Evolutionary conservation across 2,113 vertebrate genomes (phyloP).

Genomic region (Caranx ignobilis): DNA sequence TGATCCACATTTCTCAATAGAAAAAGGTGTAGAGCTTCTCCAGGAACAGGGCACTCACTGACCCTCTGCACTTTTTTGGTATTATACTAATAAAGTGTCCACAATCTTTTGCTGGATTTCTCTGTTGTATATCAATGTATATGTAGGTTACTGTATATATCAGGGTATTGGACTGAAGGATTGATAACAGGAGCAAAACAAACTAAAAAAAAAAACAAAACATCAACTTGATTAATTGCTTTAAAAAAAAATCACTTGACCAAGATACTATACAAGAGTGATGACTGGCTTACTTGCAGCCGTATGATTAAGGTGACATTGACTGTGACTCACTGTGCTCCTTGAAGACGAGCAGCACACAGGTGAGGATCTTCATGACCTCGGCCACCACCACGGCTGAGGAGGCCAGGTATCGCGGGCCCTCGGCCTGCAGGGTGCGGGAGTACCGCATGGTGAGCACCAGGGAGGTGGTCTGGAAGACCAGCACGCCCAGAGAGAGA

Average conservation of each 20-base stretch:
- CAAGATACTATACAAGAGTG: background rate
- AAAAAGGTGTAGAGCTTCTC: no score
- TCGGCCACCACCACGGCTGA: conserved; percentile 97
- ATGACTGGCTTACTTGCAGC: no score
- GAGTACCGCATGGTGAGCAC: conserved; percentile 99
- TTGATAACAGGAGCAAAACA: no score
- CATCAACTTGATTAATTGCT: no score
- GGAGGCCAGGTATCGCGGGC: conserved; percentile 96
- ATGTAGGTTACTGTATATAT: no score
- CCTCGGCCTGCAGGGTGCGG: conserved; percentile 94
- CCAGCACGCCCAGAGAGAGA: conserved; percentile 95
- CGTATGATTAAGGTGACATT: background rate
- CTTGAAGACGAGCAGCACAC: conserved; percentile 93
- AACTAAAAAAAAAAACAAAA: no score
- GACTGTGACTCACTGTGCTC: conserved; percentile 90
- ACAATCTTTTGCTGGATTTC: no score
- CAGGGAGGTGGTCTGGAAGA: conserved; percentile 97
- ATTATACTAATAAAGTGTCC: no score
- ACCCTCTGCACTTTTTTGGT: background rate
- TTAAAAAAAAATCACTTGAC: no score
- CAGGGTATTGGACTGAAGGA: no score
- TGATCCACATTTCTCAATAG: background rate
- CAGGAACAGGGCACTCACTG: background rate
- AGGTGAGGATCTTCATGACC: conserved; percentile 93
- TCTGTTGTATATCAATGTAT: no score